Base-by-base conservation (phyloP, 2,113 vertebrate species). In the Notothenia rossii region DNA sequence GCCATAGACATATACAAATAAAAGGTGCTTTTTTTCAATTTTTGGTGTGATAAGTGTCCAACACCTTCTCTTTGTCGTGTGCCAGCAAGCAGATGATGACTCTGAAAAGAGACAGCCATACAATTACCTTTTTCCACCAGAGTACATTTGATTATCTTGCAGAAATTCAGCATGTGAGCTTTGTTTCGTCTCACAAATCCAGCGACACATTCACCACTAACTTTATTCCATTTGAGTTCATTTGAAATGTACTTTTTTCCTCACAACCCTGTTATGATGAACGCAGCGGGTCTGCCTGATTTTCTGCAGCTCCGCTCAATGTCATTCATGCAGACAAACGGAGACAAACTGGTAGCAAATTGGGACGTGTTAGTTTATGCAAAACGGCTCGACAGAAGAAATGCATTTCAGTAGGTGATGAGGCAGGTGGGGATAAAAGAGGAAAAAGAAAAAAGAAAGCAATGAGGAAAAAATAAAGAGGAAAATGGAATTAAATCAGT, bases 61-160 rank as follows among this genome's bases (percentile, higher is more conserved):
- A 40, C 7, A 5, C 36, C 7, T 40, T 40, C 36, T 40, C 36
- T 5, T 7, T 40, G 36, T 40, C 36, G 7, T 7, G 36, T 40
- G 36, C 36, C 36, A 7, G 36, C 36, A 40, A 40, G 7, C 36
- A 40, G 36, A 40, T 40, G 36, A 7, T 7, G 36, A 40, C 36
- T 40, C 36, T 40, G 36, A 8, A 40, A 40, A 40, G 7, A 40
- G 36, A 40, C 36, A 40, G 36, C 36, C 36, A 40, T 40, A 40
- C 7, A 40, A 40, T 40, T 7, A 40, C 36, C 43, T 60, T 53
- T 62, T 78, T 63, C 65, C 81, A 46, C 81, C 1, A 59, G 60
- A 81, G 71, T 68, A 68, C 60, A 72, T 84, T 72, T 82, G 61
- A 84, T 82, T 84, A 68, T 81, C 45, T 40, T 20, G 40, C 72